Percentiles rank a stretch among this genome's conserved stretches.
Evolutionary conservation across 2,113 vertebrate species (phyloP).

Genomic region (Pholis gunnellus): DNA sequence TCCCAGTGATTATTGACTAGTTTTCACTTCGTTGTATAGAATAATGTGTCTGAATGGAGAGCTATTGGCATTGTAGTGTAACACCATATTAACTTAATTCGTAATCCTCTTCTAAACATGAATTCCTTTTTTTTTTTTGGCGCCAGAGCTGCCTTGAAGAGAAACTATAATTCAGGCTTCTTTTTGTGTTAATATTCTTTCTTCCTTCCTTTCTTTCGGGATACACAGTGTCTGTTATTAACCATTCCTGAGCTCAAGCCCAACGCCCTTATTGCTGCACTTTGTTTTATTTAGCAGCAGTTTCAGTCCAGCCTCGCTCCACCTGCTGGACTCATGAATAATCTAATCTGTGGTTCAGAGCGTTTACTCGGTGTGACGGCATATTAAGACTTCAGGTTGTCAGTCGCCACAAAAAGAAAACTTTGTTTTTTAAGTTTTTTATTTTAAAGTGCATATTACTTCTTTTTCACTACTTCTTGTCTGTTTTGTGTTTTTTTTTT

Average conservation of each 20-base stretch:
- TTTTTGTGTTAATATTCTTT: not conserved
- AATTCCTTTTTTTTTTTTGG: slow-evolving; percentile 13
- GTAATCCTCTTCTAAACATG: slow-evolving; percentile 41
- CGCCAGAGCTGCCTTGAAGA: slow-evolving; percentile 42
- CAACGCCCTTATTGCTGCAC: slow-evolving; percentile 65
- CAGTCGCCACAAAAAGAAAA: slow-evolving; percentile 42
- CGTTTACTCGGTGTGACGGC: slow-evolving; percentile 13
- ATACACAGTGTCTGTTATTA: slow-evolving; percentile 45
- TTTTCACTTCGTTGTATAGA: slow-evolving; percentile 44
- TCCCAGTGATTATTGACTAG: slow-evolving; percentile 29
- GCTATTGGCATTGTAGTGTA: slow-evolving; percentile 46
- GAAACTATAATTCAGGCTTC: slow-evolving; percentile 29
- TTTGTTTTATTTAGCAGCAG: slow-evolving; percentile 35
- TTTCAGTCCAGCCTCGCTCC: slow-evolving; percentile 59
- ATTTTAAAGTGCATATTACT: slow-evolving; percentile 43
- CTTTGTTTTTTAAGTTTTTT: slow-evolving; percentile 26
- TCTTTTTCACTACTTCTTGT: slow-evolving; percentile 24
- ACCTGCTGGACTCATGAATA: slow-evolving; percentile 35
- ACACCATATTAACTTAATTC: slow-evolving; percentile 42
- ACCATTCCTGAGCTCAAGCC: slow-evolving; percentile 71
- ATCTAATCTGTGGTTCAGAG: slow-evolving; percentile 39
- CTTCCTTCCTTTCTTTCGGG: not conserved
- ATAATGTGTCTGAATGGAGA: slow-evolving; percentile 53
- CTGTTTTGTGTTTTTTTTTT: not conserved
- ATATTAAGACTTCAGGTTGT: slow-evolving; percentile 44